Evolutionary conservation across 2,797 vertebrate genomes (phyloP), one percentile per base, ranked within the genome.

Genomic region (Triplophysa yarkandensis): DNA sequence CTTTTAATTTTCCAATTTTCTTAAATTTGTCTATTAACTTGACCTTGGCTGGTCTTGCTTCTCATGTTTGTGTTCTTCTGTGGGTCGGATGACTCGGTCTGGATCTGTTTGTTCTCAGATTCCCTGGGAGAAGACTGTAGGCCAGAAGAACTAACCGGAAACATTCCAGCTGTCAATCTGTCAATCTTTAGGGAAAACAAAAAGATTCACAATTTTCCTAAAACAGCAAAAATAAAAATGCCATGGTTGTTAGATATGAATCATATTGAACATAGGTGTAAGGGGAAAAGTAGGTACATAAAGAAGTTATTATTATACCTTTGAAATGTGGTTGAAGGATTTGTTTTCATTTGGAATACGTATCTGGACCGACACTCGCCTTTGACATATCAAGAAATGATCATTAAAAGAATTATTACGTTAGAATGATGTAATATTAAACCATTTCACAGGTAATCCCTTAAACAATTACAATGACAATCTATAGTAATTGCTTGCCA

Each of bases 11-110:
- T 41, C 11, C 14, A 14, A 14, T 43, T 39, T 39, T 13, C 34
- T 1, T 36, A 1, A 8, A 43, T 6, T n/a, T 19, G n/a, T 46
- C 17, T 46, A n/a, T 19, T 46, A 5, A 46, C 17, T 60, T 60
- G 5, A 81, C 72, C 77, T 77, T 69, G 32, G 21, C 28, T 77
- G 36, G 46, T 61, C 61, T 69, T 76, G 52, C 48, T 63, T 54
- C 61, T 60, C 6, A 19, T 17, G 14, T 55, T 36, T 57, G 23
- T 19, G 14, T 46, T 25, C 3, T 70, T 30, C 21, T 54, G 6
- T 25, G 28, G 39, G 16, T 61, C 50, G 48, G 36, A 32, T 19
- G 60, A 27, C 14, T 77, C 67, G 1, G 68, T 69, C 68, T 64
- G 68, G 19, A 68, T 34, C 30, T 48, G 74, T 25, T 52, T 68